Evolutionary conservation across 2,797 vertebrate species (phyloP), one percentile per base, ranked within the genome.

Genomic region (Cyprinella venusta): DNA sequence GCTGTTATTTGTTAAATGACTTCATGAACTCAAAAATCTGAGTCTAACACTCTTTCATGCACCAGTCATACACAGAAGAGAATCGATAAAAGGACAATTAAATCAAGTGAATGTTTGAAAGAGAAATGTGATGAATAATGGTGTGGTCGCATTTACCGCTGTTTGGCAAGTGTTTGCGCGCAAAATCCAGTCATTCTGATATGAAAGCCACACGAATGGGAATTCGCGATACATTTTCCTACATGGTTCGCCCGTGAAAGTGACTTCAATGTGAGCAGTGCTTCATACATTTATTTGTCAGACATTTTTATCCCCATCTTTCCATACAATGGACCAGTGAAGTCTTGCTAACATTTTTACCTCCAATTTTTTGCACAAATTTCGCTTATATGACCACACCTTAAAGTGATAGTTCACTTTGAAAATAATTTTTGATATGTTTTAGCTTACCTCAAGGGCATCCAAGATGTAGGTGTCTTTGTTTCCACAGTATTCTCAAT

Each of bases 21-120:
- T 40, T 68, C 40, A 30, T 18, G 6, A 54, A 19, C 48, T 74
- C 30, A n/a, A 72, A 72, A 52, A 52, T 30, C 83, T 80, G 69
- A 84, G 84, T 77, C 74, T 75, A 24, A 84, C 68, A 78, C 64
- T 70, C 80, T 87, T 82, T 79, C 15, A 48, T 26, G 54, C 63
- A 36, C 26, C 56, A 26, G 24, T 77, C 68, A 85, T 9, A 21
- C 21, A 38, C 8, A 68, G 2, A 76, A 80, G 10, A 33, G 30
- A 24, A 54, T 15, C 15, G 71, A 79, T 4, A 1, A 69, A 13
- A 9, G 48, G 12, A 30, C 16, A 50, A 19, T n/a, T 5, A 36
- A 64, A 59, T 26, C 52, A 21, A 8, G 67, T 13, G 36, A 80
- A 15, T 15, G 48, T 19, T 54, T 30, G n/a, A 54, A 74, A 74